phyloP scores from a whole-genome alignment of 2,797 vertebrate genomes.

The Salarias fasciatus region DNA sequence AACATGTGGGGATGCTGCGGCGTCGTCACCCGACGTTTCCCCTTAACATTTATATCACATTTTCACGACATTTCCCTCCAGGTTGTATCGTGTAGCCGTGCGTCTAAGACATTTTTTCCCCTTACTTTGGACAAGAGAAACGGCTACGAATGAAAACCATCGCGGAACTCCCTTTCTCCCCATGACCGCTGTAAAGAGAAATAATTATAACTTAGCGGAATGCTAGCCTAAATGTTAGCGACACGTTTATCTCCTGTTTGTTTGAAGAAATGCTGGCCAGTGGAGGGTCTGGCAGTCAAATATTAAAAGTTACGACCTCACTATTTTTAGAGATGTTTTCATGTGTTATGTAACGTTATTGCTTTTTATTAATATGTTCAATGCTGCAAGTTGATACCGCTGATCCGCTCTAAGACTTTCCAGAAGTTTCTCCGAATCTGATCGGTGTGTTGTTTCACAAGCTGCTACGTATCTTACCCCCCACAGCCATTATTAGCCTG shows the following conservation, averaged over 20 bases:
- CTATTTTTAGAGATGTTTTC: constrained; percentile 42
- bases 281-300: not conserved
- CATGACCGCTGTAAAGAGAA: no score
- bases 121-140: no score
- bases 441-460: not conserved
- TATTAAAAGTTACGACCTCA: constrained; percentile 23
- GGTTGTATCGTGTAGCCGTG: no score
- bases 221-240: no score
- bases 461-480: not conserved
- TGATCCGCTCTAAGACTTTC: constrained; percentile 15
- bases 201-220: no score
- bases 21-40: constrained; percentile 22
- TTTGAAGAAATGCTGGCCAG: no score
- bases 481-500: not conserved
- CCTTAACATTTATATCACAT: no score
- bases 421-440: constrained; percentile 29
- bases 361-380: not conserved
- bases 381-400: no score
- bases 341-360: constrained; percentile 14
- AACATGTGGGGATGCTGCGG: constrained; percentile 42
- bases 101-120: no score
- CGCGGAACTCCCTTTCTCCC: no score
- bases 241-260: not conserved
- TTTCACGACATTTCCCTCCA: no score
- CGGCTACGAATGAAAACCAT: no score